A percentile compares a stretch with the other conserved stretches of the same genome.
phyloP scores from a whole-genome alignment of 2,888 invertebrate genomes.

The Apamea anceps region DNA sequence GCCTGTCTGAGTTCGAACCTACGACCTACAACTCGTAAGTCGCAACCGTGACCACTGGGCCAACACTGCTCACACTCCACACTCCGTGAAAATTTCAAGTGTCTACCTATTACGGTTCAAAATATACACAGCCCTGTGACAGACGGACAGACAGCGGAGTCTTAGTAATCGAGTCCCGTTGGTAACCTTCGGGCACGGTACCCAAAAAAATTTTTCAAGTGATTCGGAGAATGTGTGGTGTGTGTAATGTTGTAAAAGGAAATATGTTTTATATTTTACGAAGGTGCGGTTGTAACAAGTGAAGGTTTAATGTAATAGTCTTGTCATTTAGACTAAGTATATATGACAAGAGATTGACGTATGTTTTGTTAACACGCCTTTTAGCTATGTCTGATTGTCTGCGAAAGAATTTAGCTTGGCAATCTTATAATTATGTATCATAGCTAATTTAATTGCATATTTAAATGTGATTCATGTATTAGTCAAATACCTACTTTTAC shows the following conservation, averaged over 20 bases:
- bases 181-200: not conserved
- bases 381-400: not conserved
- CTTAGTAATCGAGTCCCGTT: not conserved
- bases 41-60: too few species aligned
- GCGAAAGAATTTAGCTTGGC: not conserved
- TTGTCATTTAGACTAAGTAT: slow-evolving; percentile 23
- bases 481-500: not conserved
- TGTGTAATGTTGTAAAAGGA: slow-evolving; percentile 22
- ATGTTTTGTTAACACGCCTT: slow-evolving; percentile 3
- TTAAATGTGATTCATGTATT: not conserved
- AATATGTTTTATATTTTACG: slow-evolving; percentile 3
- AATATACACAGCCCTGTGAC: not conserved
- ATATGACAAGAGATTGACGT: slow-evolving; percentile 48
- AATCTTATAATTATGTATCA: not conserved
- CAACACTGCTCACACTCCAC: too few species aligned
- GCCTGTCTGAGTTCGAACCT: too few species aligned
- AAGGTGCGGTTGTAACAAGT: slow-evolving; percentile 25
- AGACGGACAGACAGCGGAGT: not conserved
- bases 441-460: not conserved
- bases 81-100: not conserved
- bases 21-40: too few species aligned
- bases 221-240: slow-evolving; percentile 39
- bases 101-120: not conserved
- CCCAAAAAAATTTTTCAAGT: slow-evolving; percentile 19
- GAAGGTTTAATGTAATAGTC: slow-evolving; percentile 32